phyloP scores from a whole-genome alignment of 2,113 vertebrate species.

The Cyprinodon brontotheroides region DNA sequence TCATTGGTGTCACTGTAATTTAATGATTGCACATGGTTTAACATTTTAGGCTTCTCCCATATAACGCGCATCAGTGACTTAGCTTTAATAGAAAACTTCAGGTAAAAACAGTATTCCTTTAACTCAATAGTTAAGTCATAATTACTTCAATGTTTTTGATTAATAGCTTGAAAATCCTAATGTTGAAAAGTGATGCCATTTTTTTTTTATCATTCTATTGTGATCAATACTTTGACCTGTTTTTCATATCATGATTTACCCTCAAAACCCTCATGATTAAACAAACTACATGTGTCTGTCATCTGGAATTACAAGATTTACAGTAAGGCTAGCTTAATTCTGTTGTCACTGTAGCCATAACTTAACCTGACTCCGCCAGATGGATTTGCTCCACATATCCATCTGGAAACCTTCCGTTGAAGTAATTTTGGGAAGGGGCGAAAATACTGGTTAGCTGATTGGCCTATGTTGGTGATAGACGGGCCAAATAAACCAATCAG shows the following conservation, averaged over 20 bases:
- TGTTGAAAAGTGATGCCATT: neutral
- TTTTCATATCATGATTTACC: neutral
- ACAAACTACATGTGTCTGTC: neutral
- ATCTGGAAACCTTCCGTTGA: no score
- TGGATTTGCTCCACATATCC: no score
- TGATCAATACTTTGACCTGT: neutral
- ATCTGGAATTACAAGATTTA: neutral
- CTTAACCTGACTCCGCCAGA: no score
- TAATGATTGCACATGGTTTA: neutral
- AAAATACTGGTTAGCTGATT: no score
- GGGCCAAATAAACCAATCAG: no score
- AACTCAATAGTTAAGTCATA: neutral
- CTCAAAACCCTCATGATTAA: neutral
- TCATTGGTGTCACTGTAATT: neutral
- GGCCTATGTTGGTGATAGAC: no score
- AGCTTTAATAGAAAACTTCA: neutral
- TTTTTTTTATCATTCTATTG: neutral
- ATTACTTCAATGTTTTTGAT: neutral
- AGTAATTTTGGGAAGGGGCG: no score
- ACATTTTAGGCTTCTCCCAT: neutral
- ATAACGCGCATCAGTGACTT: neutral
- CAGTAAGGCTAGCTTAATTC: neutral
- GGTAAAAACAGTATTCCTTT: neutral
- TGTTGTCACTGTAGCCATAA: neutral
- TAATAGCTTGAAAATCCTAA: neutral